Base-by-base conservation (phyloP, 1,140 invertebrate species). In the Bombus picipes region DNA sequence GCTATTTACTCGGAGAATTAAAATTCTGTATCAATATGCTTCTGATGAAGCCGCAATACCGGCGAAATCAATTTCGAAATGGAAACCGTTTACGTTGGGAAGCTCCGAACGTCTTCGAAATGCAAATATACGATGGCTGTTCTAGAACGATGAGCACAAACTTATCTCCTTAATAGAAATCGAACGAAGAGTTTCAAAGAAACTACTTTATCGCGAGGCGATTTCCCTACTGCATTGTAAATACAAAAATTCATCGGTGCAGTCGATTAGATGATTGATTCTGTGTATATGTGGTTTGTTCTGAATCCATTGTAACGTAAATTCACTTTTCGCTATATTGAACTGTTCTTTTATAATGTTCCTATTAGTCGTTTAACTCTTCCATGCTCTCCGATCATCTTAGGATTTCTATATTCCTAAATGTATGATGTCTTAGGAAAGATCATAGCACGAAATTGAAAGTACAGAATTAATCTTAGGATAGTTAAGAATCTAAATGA, bases 21-120 rank as follows among this genome's bases (percentile, higher is more conserved):
- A 59, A 59, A 39, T 76, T 76, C 25, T 9, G 9, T 32, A 43
- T 43, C 25, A 41, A 72, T 39, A 39, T 5, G 37, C 12, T 5
- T 34, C 12, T 3, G 73, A 28, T 1, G n/a, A 37, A 75, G 25
- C 22, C 53, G 73, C 22, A 34, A 18, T 22, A 34, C 39, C 28
- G 41, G n/a, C 2, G 74, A 59, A 76, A 59, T 59, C 34, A 57
- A 76, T 76, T 76, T 76, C 53, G 10, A 76, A 76, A 76, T 59
- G 74, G 25, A 76, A 76, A 59, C 22, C 32, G 18, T 32, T 70
- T 15, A 28, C 37, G 5, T 37, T 22, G 47, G 5, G 22, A 22
- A 34, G 22, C 32, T 32, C 9, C 10, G 18, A 37, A 32, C 22
- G 28, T 53, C 43, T 10, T 53, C 32, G 73, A 57, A 57, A 37